These are phyloP conservation scores for Machaerirhynchus nigripectus DNA, from an alignment of 2,113 vertebrate genomes.

Conservation along the genomic window DNA sequence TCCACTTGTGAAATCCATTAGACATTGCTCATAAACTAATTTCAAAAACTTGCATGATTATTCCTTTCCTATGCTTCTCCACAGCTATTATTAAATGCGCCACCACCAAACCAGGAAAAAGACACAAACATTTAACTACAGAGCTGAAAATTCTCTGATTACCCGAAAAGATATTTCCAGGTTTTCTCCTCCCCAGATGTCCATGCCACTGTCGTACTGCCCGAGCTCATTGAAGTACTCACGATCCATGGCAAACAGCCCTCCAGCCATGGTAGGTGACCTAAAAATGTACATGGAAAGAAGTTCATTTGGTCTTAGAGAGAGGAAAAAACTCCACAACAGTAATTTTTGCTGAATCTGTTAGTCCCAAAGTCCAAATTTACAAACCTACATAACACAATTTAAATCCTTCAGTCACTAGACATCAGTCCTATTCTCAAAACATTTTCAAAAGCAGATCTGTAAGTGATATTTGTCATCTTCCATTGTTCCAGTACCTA, in stretches of 20 bases:
- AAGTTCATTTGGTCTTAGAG: neutral
- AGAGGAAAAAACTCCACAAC: neutral
- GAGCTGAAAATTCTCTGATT: conserved; percentile 3
- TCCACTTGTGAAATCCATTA: neutral
- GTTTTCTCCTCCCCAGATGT: conserved; percentile 98
- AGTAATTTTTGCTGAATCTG: neutral
- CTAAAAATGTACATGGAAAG: conserved; percentile 61
- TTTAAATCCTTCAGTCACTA: neutral
- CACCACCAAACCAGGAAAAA: neutral
- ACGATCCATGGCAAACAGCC: conserved; percentile 95
- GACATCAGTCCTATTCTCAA: neutral
- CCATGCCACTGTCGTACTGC: conserved; percentile 95
- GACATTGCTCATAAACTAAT: neutral
- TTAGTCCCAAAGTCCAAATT: neutral
- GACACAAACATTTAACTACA: neutral
- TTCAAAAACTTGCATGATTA: neutral
- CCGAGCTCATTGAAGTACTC: conserved; percentile 91
- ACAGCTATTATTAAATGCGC: neutral
- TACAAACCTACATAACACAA: neutral
- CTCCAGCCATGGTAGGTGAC: conserved; percentile 97
- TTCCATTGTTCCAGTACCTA: neutral
- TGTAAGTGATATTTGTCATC: neutral
- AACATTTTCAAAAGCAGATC: neutral
- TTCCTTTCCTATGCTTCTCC: neutral
- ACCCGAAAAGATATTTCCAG: conserved; percentile 98